A percentile compares a stretch with the other conserved stretches of the same genome.
phyloP scores from a whole-genome alignment of 2,113 vertebrate genomes.

The Chaenocephalus aceratus region DNA sequence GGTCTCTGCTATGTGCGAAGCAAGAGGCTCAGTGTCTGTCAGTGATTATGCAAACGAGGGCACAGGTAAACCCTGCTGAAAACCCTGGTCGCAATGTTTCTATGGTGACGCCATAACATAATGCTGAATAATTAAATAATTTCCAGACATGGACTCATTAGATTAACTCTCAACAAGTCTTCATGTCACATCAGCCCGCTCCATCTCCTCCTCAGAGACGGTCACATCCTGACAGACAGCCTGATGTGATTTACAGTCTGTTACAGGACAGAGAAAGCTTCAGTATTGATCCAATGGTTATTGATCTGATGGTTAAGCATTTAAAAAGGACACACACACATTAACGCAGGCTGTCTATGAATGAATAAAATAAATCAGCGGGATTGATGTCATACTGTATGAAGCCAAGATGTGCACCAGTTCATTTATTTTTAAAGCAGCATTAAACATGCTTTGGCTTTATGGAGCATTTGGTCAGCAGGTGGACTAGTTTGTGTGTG shows the following conservation, averaged over 20 bases:
- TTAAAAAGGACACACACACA: constrained; percentile 52
- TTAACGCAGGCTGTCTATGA: constrained; percentile 48
- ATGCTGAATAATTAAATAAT: constrained; percentile 41
- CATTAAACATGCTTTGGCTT: constrained; percentile 10
- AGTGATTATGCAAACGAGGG: constrained; percentile 26
- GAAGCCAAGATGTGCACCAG: constrained; percentile 57
- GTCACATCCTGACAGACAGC: constrained; percentile 47
- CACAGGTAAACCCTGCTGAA: constrained; percentile 46
- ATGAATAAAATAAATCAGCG: constrained; percentile 66
- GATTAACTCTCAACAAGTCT: constrained; percentile 43
- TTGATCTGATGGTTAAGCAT: constrained; percentile 68
- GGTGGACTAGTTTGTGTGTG: constrained; percentile 25
- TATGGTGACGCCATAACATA: constrained; percentile 15
- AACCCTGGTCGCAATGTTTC: constrained; percentile 36
- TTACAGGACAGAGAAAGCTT: constrained; percentile 40
- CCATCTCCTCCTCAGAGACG: constrained; percentile 20
- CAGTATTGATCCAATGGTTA: constrained; percentile 69
- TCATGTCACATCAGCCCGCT: constrained; percentile 22
- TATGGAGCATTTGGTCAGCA: constrained; percentile 45
- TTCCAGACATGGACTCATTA: constrained; percentile 28
- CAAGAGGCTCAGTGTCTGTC: constrained; percentile 31
- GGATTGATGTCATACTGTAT: constrained; percentile 31
- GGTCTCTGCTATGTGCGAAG: constrained; percentile 10
- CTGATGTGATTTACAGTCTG: constrained; percentile 56
- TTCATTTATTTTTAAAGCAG: constrained; percentile 57